Evolutionary conservation across 2,797 vertebrate species (phyloP), one percentile per base, ranked within the genome.

Genomic region (Anableps anableps): DNA sequence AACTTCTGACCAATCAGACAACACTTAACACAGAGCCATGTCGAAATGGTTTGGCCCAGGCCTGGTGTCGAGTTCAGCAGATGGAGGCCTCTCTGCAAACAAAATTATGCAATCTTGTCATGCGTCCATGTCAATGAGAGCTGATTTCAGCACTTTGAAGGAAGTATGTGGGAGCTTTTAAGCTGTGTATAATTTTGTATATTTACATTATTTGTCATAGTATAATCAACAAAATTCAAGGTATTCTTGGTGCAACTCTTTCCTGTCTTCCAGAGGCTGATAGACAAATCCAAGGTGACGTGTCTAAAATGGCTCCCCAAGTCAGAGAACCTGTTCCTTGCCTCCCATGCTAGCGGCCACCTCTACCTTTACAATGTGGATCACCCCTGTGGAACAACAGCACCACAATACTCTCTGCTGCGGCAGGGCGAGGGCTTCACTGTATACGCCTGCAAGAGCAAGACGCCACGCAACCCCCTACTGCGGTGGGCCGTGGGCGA

Each of bases 261-360:
- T 85, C 41, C 26, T 71, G 19, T 85, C 55, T 75, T 83, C 71
- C 93, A 98, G 97, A 96, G 97, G 86, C 91, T 98, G 81, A 98
- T 98, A 50, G 98, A 99, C 95, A 97, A 97, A 78, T 97, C 97
- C 17, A 98, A 98, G 94, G 97, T 99, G 76, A 99, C 98, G 0
- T 95, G 96, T 60, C 94, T 98, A n/a, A 96, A 96, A 76, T 98
- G 97, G 98, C 95, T 99, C 21, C 98, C 97, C 0, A 96, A 96
- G 88, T 97, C 97, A 0, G 97, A 97, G 66, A 97, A 96, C 84
- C 96, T 98, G 60, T 98, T 99, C 92, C 92, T 99, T 90, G 97
- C 97, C 0, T 97, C 98, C 0, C 97, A 98, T 0, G 97, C 97
- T 92, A 99, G 97, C 0, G 98, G 97, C 50, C 97, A 97, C 93